phyloP scores from a whole-genome alignment of 2,113 vertebrate genomes.

The Indri indri region DNA sequence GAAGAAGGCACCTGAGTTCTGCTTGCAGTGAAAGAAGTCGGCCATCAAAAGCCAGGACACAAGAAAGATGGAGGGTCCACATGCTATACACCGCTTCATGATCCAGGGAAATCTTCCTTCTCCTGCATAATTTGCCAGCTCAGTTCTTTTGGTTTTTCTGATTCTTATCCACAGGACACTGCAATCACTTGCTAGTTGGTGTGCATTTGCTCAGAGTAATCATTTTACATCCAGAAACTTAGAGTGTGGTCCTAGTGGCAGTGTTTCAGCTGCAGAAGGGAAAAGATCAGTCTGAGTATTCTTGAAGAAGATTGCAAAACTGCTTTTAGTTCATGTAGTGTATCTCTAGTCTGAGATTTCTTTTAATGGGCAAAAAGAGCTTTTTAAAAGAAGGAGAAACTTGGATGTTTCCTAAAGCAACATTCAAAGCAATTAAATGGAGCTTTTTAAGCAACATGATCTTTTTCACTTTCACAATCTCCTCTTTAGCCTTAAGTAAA shows the following conservation, averaged over 20 bases:
- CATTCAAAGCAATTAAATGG: conserved; percentile 86
- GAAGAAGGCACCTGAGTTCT: background rate
- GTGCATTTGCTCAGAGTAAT: conserved; percentile 56
- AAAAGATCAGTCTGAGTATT: conserved; percentile 62
- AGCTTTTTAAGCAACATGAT: conserved; percentile 80
- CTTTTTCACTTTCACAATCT: conserved; percentile 80
- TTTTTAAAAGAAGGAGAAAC: conserved; percentile 79
- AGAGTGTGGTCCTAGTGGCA: conserved; percentile 48
- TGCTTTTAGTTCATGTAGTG: conserved; percentile 76
- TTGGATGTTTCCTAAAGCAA: conserved; percentile 84
- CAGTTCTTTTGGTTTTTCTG: background rate
- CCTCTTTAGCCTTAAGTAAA: conserved; percentile 83
- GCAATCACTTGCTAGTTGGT: conserved; percentile 29
- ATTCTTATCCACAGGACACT: conserved; percentile 47
- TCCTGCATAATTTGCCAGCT: background rate
- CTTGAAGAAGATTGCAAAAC: conserved; percentile 74
- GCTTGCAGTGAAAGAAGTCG: background rate
- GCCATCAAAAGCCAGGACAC: background rate
- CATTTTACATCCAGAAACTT: conserved; percentile 40
- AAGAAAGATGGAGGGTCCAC: background rate
- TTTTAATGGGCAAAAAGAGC: conserved; percentile 74
- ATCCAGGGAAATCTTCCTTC: background rate
- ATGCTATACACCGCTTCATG: background rate
- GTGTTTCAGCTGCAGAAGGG: conserved; percentile 59
- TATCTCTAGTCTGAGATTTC: conserved; percentile 78